phyloP scores from a whole-genome alignment of 1,140 invertebrate genomes.

The Danaus plexippus region DNA sequence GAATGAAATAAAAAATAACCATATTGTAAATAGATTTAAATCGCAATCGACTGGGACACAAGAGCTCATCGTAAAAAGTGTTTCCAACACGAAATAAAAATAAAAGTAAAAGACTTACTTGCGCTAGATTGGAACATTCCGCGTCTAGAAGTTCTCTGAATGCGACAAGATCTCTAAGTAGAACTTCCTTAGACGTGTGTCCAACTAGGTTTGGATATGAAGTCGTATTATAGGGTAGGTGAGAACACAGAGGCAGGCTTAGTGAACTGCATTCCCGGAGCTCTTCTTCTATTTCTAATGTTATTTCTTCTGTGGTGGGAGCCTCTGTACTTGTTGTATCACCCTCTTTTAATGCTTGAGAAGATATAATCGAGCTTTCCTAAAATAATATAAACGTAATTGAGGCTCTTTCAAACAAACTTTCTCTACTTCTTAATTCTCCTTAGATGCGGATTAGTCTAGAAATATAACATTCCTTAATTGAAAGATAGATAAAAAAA shows the following conservation, averaged over 20 bases:
- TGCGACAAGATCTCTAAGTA: slow-evolving; percentile 83
- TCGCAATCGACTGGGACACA: too few relatives aligned
- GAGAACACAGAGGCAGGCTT: slow-evolving; percentile 80
- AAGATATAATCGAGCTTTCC: slow-evolving; percentile 61
- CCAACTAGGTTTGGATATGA: slow-evolving; percentile 87
- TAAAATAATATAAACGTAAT: slow-evolving; percentile 14
- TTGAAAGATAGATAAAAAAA: too few relatives aligned
- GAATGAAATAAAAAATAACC: too few relatives aligned
- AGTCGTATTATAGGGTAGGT: slow-evolving; percentile 83
- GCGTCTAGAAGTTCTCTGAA: slow-evolving; percentile 90
- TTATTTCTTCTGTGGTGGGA: slow-evolving; percentile 67
- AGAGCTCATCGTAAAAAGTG: slow-evolving; percentile 3
- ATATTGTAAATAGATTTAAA: too few relatives aligned
- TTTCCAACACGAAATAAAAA: slow-evolving; percentile 3
- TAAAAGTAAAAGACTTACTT: slow-evolving; percentile 36
- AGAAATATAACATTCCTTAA: too few relatives aligned
- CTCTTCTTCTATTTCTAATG: slow-evolving; percentile 55
- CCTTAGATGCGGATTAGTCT: too few relatives aligned
- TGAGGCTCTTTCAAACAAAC: too few relatives aligned
- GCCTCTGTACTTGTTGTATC: slow-evolving; percentile 72
- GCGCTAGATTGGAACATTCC: slow-evolving; percentile 86
- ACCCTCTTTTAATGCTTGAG: slow-evolving; percentile 49
- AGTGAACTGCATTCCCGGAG: slow-evolving; percentile 78
- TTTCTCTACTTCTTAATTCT: too few relatives aligned
- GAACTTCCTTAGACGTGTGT: slow-evolving; percentile 76